Evolutionary conservation across 1,140 invertebrate species (phyloP).

Genomic region (Halyomorpha halys): DNA sequence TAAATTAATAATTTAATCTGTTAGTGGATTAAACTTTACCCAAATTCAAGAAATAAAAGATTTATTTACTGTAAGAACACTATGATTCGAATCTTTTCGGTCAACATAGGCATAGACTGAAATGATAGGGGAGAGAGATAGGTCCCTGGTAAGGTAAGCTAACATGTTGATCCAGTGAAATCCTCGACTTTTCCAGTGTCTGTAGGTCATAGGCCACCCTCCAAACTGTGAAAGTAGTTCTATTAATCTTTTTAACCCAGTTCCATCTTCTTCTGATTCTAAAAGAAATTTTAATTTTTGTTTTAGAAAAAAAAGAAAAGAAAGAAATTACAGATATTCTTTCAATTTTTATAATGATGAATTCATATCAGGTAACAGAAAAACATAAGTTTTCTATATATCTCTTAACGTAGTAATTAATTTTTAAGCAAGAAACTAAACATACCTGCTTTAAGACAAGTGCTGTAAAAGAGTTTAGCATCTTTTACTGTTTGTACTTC

Average conservation of each 20-base stretch:
- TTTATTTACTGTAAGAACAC: constrained; percentile 31
- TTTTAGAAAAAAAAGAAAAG: too few species aligned
- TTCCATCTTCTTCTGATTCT: constrained; percentile 35
- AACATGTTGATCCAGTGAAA: constrained; percentile 34
- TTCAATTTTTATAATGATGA: too few species aligned
- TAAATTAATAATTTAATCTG: neutral
- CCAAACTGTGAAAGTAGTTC: constrained; percentile 35
- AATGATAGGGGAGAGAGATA: constrained; percentile 30
- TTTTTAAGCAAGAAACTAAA: constrained; percentile 2
- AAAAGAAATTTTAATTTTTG: constrained; percentile 13
- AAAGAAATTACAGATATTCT: too few species aligned
- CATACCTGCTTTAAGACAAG: constrained; percentile 50
- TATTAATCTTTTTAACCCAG: constrained; percentile 23
- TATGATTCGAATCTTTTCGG: constrained; percentile 33
- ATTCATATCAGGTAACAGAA: too few species aligned
- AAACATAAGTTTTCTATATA: too few species aligned
- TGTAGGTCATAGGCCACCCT: constrained; percentile 37
- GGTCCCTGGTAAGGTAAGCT: constrained; percentile 28
- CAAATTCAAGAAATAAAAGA: neutral
- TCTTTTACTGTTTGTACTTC: constrained; percentile 48
- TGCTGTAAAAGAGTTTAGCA: constrained; percentile 49
- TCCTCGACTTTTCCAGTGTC: constrained; percentile 30
- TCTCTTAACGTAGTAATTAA: too few species aligned
- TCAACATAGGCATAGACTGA: constrained; percentile 33
- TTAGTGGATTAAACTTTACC: neutral